Evolutionary conservation across 1,140 invertebrate species (phyloP).

Genomic region (Microplitis mediator): DNA sequence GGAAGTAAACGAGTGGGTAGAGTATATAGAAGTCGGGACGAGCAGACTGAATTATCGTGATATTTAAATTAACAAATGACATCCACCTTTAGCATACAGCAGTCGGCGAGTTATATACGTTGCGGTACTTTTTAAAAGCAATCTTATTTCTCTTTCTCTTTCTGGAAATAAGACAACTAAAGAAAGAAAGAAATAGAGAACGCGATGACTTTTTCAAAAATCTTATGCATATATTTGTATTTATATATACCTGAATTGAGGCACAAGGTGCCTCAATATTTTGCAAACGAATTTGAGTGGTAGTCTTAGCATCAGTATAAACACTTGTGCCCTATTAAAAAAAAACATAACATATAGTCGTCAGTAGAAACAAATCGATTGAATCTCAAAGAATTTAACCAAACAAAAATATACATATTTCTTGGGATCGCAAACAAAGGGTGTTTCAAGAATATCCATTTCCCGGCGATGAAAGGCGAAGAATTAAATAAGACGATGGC

Average conservation of each 20-base stretch:
- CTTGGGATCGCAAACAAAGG: constrained; percentile 26
- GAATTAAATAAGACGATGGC: neutral
- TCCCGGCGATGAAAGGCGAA: constrained; percentile 25
- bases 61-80: constrained; percentile 59
- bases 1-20: constrained; percentile 22
- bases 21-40: constrained; percentile 11
- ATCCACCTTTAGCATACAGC: constrained; percentile 52
- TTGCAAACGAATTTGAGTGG: no score
- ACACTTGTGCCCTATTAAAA: no score
- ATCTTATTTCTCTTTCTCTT: no score
- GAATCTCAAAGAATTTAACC: constrained; percentile 4
- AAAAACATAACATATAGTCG: no score
- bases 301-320: no score
- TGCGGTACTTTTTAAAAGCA: neutral
- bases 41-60: constrained; percentile 54
- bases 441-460: constrained; percentile 24
- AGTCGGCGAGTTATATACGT: constrained; percentile 30
- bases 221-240: no score
- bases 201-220: no score
- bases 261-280: no score
- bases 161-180: no score
- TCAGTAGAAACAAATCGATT: constrained; percentile 1
- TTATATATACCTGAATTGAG: no score
- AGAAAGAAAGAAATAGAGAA: no score
- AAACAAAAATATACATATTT: constrained; percentile 15